These are phyloP conservation scores for Prietella phreatophila DNA, from an alignment of 2,113 vertebrate species.

Conservation along the genomic window DNA sequence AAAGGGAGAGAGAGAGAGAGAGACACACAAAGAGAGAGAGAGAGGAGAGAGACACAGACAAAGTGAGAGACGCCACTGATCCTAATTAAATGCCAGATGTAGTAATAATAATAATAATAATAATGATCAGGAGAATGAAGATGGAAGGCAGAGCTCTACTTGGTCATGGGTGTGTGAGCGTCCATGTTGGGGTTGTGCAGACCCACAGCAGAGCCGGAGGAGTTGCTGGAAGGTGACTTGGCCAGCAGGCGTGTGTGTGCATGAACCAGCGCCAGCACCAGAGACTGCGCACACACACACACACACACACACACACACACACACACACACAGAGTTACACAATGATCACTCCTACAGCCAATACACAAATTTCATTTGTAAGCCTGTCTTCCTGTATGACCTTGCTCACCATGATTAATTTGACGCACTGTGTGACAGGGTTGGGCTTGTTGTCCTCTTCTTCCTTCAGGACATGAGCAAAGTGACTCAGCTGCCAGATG, in stretches of 20 bases:
- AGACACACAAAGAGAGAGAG: too few relatives aligned
- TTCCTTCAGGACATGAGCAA: conserved; percentile 91
- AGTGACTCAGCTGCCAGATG: conserved; percentile 96
- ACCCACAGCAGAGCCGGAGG: conserved; percentile 63
- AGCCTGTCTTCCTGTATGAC: too few relatives aligned
- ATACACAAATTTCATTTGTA: too few relatives aligned
- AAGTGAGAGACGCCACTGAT: background rate
- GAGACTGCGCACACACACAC: conserved; percentile 72
- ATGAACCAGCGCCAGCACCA: conserved; percentile 93
- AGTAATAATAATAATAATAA: background rate
- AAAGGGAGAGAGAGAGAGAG: too few relatives aligned
- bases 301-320: background rate
- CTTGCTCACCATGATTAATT: conserved; percentile 91
- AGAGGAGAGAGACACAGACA: too few relatives aligned
- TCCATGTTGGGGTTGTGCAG: conserved; percentile 80
- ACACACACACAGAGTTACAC: background rate
- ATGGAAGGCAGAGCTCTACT: conserved; percentile 57
- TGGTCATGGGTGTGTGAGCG: conserved; percentile 82
- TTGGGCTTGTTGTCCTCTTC: conserved; percentile 97
- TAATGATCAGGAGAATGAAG: background rate
- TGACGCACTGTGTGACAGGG: conserved; percentile 94
- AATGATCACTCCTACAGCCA: background rate
- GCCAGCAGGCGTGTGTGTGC: conserved; percentile 93
- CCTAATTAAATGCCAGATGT: background rate
- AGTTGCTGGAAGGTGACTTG: conserved; percentile 80